A percentile compares a stretch with the other conserved stretches of the same genome.
Conservation (phyloP, 2,797 vertebrate species). For the Acanthurus leucopareius region DNA sequence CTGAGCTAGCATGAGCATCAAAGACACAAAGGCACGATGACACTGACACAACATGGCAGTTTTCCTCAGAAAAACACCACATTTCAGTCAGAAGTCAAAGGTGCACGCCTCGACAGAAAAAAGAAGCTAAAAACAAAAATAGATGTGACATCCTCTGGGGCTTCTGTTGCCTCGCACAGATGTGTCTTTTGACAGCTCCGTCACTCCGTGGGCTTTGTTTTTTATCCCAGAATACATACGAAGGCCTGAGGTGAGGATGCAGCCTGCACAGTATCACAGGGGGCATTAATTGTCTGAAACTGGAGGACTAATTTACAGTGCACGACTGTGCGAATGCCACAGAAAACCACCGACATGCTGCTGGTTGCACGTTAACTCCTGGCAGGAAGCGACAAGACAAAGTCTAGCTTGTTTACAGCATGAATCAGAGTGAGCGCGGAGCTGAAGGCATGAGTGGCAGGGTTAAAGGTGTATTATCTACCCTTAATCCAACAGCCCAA, state of each 20-base stretch:
- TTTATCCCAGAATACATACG: constrained; percentile 8
- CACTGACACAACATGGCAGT: neutral
- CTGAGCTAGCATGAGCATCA: constrained; percentile 25
- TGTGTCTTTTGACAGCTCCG: constrained; percentile 6
- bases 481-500: constrained; percentile 34
- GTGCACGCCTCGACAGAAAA: neutral
- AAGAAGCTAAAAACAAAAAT: constrained; percentile 4
- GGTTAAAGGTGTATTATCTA: constrained; percentile 45
- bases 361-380: neutral
- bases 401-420: constrained; percentile 19
- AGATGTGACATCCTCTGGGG: constrained; percentile 23
- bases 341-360: no score
- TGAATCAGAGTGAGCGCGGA: constrained; percentile 1
- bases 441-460: constrained; percentile 7
- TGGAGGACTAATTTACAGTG: no score
- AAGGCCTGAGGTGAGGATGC: neutral
- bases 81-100: constrained; percentile 20
- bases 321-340: no score
- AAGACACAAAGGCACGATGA: neutral
- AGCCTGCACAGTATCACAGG: neutral
- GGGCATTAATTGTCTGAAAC: no score
- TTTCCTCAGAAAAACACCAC: constrained; percentile 21
- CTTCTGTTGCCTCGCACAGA: constrained; percentile 7
- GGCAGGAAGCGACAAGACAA: neutral
- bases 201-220: constrained; percentile 1